Base-by-base conservation (phyloP, 2,797 vertebrate species). In the Pseudochirops corinnae region DNA sequence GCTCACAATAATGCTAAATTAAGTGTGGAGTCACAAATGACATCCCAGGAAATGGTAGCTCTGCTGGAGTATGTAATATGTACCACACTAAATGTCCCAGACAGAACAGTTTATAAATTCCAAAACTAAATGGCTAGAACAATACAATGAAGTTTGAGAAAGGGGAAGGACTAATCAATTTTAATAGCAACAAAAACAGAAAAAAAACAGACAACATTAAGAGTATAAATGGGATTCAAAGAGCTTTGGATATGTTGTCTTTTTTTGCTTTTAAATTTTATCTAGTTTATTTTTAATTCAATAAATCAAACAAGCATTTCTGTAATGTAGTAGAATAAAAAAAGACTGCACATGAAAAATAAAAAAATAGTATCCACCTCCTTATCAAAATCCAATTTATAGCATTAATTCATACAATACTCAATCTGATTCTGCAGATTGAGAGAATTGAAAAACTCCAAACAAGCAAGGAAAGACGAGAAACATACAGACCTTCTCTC, bases 181-280 rank as follows among this genome's bases (percentile, higher is more conserved):
- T 97, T 46, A 95, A 95, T 26, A 97, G 50, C 93, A 97, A 95
- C 0, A 90, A 94, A 95, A 97, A 52, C 3, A 94, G 91, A 93
- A 31, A 96, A 60, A 93, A 92, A 52, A 28, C 26, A 56, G 55
- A 31, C 0, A 87, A 93, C 39, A 94, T 96, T 96, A 96, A 28
- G 46, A 87, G 9, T 50, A 94, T 90, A 55, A 93, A 26, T 62
- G 12, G 56, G 91, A 28, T 5, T 50, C 92, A 82, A 62, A 62
- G 31, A 62, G 7, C 29, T 62, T 33, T 62, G 60, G 12, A 33
- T 62, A 33, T 33, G 4, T 62, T 62, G 13, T 31, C 29, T 62
- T 62, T 33, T 55, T 55, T 55, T 55, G 53, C 10, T 55, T 55
- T 55, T 55, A 55, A 55, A 55, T 55, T 11, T 55, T 55, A 55